Evolutionary conservation across 1,140 invertebrate species (phyloP).

Genomic region (Halictus rubicundus): DNA sequence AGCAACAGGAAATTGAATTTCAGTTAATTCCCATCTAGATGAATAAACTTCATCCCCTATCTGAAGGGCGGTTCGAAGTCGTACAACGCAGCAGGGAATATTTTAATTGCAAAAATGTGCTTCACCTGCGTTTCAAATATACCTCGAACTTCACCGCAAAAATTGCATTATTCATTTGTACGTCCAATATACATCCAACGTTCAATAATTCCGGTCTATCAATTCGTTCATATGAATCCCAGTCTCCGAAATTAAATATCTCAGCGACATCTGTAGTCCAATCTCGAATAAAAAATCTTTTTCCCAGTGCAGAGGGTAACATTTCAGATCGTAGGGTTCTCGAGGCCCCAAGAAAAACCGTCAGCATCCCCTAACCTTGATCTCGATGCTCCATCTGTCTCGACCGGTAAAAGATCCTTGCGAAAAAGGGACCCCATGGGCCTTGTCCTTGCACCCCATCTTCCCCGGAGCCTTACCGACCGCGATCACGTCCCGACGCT

Average conservation of each 20-base stretch:
- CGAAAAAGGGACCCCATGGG: conserved; percentile 10
- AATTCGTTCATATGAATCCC: too few relatives aligned
- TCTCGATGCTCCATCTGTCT: conserved; percentile 24
- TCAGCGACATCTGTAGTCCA: conserved; percentile 59
- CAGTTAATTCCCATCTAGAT: too few relatives aligned
- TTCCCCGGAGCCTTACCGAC: conserved; percentile 38
- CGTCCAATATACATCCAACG: too few relatives aligned
- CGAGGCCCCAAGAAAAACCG: background rate
- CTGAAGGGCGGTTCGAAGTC: too few relatives aligned
- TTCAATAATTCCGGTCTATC: too few relatives aligned
- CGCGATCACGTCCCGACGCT: background rate
- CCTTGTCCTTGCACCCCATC: background rate
- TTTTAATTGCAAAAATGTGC: too few relatives aligned
- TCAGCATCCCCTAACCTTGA: conserved; percentile 6
- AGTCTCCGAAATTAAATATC: background rate
- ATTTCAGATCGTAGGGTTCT: background rate
- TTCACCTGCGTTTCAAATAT: too few relatives aligned
- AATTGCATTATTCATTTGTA: too few relatives aligned
- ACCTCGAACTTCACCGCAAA: too few relatives aligned
- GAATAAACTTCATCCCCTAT: too few relatives aligned
- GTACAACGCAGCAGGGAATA: too few relatives aligned
- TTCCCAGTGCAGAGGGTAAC: background rate
- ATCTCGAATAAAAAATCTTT: background rate
- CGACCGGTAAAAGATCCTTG: conserved; percentile 47
- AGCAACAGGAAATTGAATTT: too few relatives aligned